Evolutionary conservation across 2,797 vertebrate genomes (phyloP).

Genomic region (Xyrichtys novacula): DNA sequence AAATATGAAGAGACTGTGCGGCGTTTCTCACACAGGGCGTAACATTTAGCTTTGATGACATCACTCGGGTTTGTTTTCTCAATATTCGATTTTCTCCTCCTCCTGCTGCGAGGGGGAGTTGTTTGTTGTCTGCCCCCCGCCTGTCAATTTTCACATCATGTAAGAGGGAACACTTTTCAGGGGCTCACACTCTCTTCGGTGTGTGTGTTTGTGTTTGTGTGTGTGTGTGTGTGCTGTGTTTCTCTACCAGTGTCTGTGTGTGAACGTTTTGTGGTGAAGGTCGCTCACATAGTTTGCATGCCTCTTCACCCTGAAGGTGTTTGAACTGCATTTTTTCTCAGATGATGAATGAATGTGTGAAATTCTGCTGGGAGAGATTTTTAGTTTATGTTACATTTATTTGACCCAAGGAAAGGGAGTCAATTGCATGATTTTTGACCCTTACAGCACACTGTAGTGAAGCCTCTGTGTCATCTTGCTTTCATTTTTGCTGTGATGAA

Average conservation of each 20-base stretch:
- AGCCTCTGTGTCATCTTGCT: too few relatives aligned
- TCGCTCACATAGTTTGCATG: constrained; percentile 41
- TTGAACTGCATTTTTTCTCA: constrained; percentile 14
- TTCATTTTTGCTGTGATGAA: too few relatives aligned
- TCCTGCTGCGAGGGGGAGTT: constrained; percentile 64
- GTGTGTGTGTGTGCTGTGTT: constrained; percentile 9
- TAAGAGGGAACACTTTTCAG: constrained; percentile 63
- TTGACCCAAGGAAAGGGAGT: neutral
- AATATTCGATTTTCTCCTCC: constrained; percentile 72
- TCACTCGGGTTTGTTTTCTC: constrained; percentile 79
- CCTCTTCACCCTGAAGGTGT: constrained; percentile 19
- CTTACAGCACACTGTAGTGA: too few relatives aligned
- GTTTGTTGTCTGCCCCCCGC: constrained; percentile 82
- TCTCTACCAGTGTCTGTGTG: constrained; percentile 2
- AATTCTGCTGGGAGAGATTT: neutral
- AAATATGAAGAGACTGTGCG: constrained; percentile 78
- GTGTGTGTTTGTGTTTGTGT: constrained; percentile 16
- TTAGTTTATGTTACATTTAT: neutral
- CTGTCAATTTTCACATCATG: constrained; percentile 83
- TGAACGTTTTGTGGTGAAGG: constrained; percentile 35
- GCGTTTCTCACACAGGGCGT: constrained; percentile 75
- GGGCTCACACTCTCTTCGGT: neutral
- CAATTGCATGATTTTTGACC: too few relatives aligned
- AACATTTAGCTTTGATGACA: constrained; percentile 80
- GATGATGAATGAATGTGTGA: constrained; percentile 16